These are phyloP conservation scores for Suillia variegata DNA, from an alignment of 2,888 invertebrate genomes.

Conservation along the genomic window DNA sequence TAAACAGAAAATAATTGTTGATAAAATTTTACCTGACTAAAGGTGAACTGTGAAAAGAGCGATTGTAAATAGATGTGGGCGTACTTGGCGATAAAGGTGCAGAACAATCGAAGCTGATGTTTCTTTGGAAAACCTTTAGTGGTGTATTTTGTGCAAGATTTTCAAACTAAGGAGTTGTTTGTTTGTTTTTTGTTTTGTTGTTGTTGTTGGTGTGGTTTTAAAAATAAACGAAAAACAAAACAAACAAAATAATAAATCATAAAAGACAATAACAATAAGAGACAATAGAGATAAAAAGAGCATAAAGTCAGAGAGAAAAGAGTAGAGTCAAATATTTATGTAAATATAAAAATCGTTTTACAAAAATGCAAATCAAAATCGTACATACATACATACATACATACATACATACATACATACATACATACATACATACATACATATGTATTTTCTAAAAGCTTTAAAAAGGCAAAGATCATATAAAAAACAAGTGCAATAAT, in stretches of 20 bases:
- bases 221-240: too few species aligned
- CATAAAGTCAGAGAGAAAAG: constrained; percentile 23
- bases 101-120: constrained; percentile 62
- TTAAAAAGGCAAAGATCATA: too few species aligned
- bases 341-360: background rate
- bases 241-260: constrained; percentile 13
- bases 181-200: too few species aligned
- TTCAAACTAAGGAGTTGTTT: constrained; percentile 58
- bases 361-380: constrained; percentile 4
- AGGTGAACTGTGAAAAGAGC: constrained; percentile 61
- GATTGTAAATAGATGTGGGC: constrained; percentile 60
- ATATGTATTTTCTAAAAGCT: too few species aligned
- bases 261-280: constrained; percentile 28
- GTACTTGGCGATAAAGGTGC: constrained; percentile 61
- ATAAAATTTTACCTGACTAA: constrained; percentile 54
- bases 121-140: constrained; percentile 61
- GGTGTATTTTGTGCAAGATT: constrained; percentile 61
- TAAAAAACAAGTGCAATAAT: constrained; percentile 2
- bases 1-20: background rate
- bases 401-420: too few species aligned
- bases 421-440: too few species aligned
- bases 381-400: too few species aligned
- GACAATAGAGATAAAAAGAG: constrained; percentile 30
- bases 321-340: background rate
- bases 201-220: too few species aligned